phyloP scores from a whole-genome alignment of 2,113 vertebrate genomes.

The Panthera uncia region DNA sequence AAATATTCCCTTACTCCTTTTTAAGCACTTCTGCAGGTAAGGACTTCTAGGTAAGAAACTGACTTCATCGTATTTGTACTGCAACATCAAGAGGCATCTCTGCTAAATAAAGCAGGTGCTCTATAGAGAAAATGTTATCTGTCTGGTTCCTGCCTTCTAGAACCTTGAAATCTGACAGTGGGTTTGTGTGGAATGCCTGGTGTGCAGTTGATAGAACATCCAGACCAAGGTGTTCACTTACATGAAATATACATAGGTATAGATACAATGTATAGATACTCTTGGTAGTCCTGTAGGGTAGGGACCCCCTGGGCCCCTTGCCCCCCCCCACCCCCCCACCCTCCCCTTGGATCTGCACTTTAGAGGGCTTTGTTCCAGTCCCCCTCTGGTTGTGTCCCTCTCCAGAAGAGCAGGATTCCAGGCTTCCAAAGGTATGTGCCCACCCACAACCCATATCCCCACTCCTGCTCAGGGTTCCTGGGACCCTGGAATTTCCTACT shows the following conservation, averaged over 20 bases:
- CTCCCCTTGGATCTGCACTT: too few species aligned
- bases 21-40: not conserved
- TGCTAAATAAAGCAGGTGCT: not conserved
- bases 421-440: not conserved
- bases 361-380: not conserved
- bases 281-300: too few species aligned
- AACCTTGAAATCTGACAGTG: not conserved
- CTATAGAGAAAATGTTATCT: not conserved
- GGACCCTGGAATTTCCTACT: not conserved
- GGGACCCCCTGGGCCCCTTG: not conserved
- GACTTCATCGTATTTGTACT: not conserved
- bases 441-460: not conserved
- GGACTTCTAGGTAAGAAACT: not conserved
- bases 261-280: not conserved
- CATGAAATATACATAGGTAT: not conserved
- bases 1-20: not conserved
- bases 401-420: not conserved
- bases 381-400: not conserved
- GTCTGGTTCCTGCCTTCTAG: not conserved
- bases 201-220: not conserved
- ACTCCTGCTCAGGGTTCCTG: not conserved
- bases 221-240: not conserved
- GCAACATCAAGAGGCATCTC: not conserved
- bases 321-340: accelerated
- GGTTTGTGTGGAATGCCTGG: not conserved